phyloP scores from a whole-genome alignment of 2,888 invertebrate genomes.

The Auanema sp. region DNA sequence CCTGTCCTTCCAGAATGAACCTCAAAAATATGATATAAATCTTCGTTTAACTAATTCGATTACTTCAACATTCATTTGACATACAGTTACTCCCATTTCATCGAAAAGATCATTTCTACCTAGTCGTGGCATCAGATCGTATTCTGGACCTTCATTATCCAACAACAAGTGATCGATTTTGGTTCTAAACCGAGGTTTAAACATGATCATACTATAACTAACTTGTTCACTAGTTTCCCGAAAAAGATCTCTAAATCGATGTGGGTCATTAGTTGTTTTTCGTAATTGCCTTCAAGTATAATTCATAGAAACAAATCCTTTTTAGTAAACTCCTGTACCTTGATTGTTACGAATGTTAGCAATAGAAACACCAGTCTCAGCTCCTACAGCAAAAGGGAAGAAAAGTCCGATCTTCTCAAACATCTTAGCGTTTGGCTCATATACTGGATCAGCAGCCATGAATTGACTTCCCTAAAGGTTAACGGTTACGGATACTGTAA shows the following conservation, averaged over 20 bases:
- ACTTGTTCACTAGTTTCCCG: too few relatives aligned
- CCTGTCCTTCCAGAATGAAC: not conserved
- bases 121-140: not conserved
- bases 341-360: not conserved
- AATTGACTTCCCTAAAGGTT: not conserved
- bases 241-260: too few relatives aligned
- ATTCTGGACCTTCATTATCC: constrained; percentile 4
- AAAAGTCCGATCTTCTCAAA: not conserved
- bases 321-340: not conserved
- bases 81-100: not conserved
- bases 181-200: not conserved
- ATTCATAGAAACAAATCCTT: not conserved
- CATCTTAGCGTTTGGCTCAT: not conserved
- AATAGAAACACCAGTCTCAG: not conserved
- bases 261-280: too few relatives aligned
- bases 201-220: too few relatives aligned
- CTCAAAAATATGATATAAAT: not conserved
- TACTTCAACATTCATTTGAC: constrained; percentile 5
- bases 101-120: not conserved
- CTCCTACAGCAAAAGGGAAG: not conserved
- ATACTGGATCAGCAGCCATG: not conserved
- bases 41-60: not conserved
- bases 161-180: constrained; percentile 1
- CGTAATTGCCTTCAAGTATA: not conserved
- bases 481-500: not conserved